Evolutionary conservation across 2,797 vertebrate species (phyloP), one percentile per base, ranked within the genome.

Genomic region (Sebastes matsubarae): DNA sequence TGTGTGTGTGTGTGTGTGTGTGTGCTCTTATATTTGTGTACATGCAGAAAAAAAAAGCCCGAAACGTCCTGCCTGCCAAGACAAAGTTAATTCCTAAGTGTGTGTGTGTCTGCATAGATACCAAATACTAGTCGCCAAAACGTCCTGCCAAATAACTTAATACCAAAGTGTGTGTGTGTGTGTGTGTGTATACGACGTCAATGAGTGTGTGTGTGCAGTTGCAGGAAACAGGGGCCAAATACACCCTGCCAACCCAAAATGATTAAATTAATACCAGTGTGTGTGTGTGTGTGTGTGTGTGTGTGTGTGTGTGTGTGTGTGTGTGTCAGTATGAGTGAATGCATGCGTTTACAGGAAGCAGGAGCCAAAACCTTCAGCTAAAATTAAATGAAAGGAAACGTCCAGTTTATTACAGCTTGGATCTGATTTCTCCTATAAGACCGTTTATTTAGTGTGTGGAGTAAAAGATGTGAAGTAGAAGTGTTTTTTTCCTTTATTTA

Each of bases 231-330:
- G 59, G 32, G 68, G 58, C 83, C 80, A 87, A 72, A 86, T 74
- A 63, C 72, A 84, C 75, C 22, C 60, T 90, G 88, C 87, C 86
- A 87, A 81, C 50, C 61, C 38, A 84, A 82, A 88, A 89, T 87
- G 75, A 81, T 87, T 80, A 81, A 88, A 87, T 86, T 66, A 84
- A 86, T 81, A 78, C 52, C 64, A 84, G 34, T 36, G 34, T 12
- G 34, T 36, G 34, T 34, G 34, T 34, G 34, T 36, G 34, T 36
- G 32, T 69, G 69, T 79, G 77, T 79, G 75, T 80, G 72, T 82
- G 29, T 30, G 32, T 10, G 32, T 34, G 72, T 82, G 29, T 30
- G 32, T 10, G 32, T 34, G 32, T 7, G 29, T 69, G 69, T 77
- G 77, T 79, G 75, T 81, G 72, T 84, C 24, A 58, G 72, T 78